Evolutionary conservation across 2,113 vertebrate genomes (phyloP).

Genomic region (Brevimyrus niger): DNA sequence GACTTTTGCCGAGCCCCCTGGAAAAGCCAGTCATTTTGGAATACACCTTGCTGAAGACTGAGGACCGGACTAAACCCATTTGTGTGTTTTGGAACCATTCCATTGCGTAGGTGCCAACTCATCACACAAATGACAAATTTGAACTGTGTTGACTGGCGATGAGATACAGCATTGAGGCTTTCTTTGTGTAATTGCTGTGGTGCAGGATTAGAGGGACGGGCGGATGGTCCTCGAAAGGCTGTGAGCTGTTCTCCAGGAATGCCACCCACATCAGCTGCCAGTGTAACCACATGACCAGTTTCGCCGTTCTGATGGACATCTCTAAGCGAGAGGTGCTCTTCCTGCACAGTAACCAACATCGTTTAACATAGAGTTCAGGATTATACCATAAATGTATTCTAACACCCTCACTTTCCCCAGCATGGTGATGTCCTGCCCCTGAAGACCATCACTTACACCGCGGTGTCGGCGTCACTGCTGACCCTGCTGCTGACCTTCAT

Average conservation of each 20-base stretch:
- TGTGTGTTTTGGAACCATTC: slow-evolving; percentile 88
- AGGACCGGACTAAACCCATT: slow-evolving; percentile 75
- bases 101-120: slow-evolving; percentile 54
- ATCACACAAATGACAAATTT: not conserved
- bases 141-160: too few species aligned
- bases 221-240: slow-evolving; percentile 78
- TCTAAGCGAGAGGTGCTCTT: slow-evolving; percentile 72
- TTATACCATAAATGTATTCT: not conserved
- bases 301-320: slow-evolving; percentile 80
- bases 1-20: slow-evolving; percentile 38
- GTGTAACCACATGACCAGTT: slow-evolving; percentile 69
- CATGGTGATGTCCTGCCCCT: slow-evolving; percentile 77
- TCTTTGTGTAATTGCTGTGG: not conserved
- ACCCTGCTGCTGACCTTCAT: slow-evolving; percentile 72
- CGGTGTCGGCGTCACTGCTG: slow-evolving; percentile 63
- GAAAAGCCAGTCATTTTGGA: slow-evolving; percentile 65
- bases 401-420: slow-evolving; percentile 43
- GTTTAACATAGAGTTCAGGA: not conserved
- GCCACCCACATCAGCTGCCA: slow-evolving; percentile 65
- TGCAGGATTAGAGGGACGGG: slow-evolving; percentile 54
- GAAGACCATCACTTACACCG: slow-evolving; percentile 70
- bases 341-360: not conserved
- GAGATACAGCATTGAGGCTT: not conserved
- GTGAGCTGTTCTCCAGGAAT: slow-evolving; percentile 73
- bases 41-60: slow-evolving; percentile 67